These are phyloP conservation scores for Oeneis ivallda DNA, from an alignment of 2,888 invertebrate species.

Conservation along the genomic window DNA sequence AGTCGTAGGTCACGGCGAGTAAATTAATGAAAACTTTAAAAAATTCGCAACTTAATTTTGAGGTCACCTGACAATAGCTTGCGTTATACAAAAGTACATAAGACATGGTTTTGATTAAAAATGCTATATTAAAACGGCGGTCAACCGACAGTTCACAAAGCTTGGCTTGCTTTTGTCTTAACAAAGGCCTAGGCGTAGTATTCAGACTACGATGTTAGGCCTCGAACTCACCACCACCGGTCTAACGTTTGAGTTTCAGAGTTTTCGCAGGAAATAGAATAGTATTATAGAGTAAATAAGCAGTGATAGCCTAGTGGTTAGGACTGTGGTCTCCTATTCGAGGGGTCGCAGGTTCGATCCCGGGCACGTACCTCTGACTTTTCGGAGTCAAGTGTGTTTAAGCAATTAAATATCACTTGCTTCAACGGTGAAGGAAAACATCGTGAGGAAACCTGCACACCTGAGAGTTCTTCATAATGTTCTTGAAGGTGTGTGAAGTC, in stretches of 20 bases:
- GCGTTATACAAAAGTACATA: slow-evolving; percentile 32
- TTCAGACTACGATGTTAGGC: slow-evolving; percentile 31
- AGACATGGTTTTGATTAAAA: slow-evolving; percentile 38
- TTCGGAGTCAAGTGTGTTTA: too few relatives aligned
- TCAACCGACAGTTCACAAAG: slow-evolving; percentile 42
- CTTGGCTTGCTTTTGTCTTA: slow-evolving; percentile 41
- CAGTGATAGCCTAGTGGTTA: too few relatives aligned
- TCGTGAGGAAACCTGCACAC: too few relatives aligned
- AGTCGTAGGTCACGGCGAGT: background rate
- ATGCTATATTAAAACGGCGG: slow-evolving; percentile 41
- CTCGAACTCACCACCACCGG: background rate
- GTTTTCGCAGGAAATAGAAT: background rate
- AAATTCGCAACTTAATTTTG: slow-evolving; percentile 9
- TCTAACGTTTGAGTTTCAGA: background rate
- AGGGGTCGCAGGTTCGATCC: too few relatives aligned
- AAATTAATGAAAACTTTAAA: slow-evolving; percentile 15
- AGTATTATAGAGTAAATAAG: too few relatives aligned
- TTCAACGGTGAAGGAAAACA: too few relatives aligned
- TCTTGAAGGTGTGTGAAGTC: too few relatives aligned
- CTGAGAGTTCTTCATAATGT: too few relatives aligned
- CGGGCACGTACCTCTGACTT: too few relatives aligned
- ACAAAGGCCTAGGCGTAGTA: slow-evolving; percentile 40
- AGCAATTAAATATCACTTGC: too few relatives aligned
- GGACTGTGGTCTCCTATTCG: too few relatives aligned
- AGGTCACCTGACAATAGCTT: slow-evolving; percentile 28